A percentile compares a stretch with the other conserved stretches of the same genome.
These are phyloP conservation scores for Okapia johnstoni DNA, from an alignment of 2,113 vertebrate species.

Conservation along the genomic window DNA sequence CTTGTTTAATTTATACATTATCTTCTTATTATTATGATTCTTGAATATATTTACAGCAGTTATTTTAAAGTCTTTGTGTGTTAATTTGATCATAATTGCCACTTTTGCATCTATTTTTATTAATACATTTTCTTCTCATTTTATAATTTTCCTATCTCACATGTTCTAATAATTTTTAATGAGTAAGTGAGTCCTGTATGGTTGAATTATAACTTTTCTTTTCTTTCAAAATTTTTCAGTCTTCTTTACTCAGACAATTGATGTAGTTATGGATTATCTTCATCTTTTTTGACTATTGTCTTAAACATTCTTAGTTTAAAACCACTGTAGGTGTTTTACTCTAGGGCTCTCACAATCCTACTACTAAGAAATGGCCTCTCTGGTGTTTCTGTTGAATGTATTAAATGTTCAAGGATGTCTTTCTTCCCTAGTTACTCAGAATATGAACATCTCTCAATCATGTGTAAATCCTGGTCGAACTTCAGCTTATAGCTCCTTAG, in stretches of 20 bases:
- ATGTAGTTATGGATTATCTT: not conserved
- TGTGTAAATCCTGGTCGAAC: not conserved
- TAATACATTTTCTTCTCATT: not conserved
- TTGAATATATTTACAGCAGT: not conserved
- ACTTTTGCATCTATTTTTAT: not conserved
- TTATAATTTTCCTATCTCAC: not conserved
- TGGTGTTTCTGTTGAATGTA: not conserved
- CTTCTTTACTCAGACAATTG: not conserved
- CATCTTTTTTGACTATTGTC: not conserved
- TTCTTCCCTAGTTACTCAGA: not conserved
- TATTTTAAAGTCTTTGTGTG: not conserved
- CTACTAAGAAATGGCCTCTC: not conserved
- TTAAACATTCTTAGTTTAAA: not conserved
- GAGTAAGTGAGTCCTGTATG: not conserved
- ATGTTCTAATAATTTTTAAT: not conserved
- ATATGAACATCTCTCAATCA: not conserved
- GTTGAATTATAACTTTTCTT: not conserved
- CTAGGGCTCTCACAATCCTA: not conserved
- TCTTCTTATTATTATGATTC: not conserved
- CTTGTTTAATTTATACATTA: not conserved
- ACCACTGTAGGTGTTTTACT: not conserved
- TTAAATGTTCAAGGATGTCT: not conserved
- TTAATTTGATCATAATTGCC: not conserved
- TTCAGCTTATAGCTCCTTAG: not conserved
- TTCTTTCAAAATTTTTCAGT: not conserved